Base-by-base conservation (phyloP, 2,113 vertebrate species). In the Scortum barcoo region DNA sequence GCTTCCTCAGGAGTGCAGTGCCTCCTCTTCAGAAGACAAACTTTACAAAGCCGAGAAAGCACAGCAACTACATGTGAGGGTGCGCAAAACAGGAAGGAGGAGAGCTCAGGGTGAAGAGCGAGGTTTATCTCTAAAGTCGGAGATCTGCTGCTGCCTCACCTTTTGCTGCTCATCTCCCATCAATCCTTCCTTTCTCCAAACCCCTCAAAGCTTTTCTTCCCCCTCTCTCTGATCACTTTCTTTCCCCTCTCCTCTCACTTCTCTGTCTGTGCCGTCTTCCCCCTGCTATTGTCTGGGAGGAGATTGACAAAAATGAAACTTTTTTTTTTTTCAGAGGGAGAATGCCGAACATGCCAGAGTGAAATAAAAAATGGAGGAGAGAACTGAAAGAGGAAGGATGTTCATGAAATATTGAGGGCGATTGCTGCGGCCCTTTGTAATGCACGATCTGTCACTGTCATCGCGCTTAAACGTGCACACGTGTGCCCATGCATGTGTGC, bases 381-480 rank as follows among this genome's bases (percentile, higher is more conserved):
- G 67, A 88, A 73, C 62, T 66, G 69, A 88, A 58, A 80, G 33
- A 46, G 48, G 72, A 88, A 84, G 76, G 81, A 66, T 78, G 51
- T 78, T 86, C 86, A 90, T 92, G 88, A 93, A 92, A 90, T 90
- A 92, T 93, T 87, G 84, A 91, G 57, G 56, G 51, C 33, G 75
- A 58, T 77, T 71, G 88, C 82, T 54, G 83, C 75, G 68, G 83
- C 73, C 57, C 62, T 88, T 86, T 88, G 73, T 82, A 76, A 91
- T 40, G 71, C 1, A 3, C 24, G 22, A 86, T 89, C 76, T 50
- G 7, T 87, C 84, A 72, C 51, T 80, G 72, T 84, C 89, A 78
- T 61, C 30, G 70, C 13, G 76, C 38, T 72, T 69, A 50, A 69
- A 62, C 56, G 68, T 57, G 65, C 54, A 46, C 20, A 30, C n/a